phyloP scores from a whole-genome alignment of 1,140 invertebrate genomes.

The Drosophila funebris region DNA sequence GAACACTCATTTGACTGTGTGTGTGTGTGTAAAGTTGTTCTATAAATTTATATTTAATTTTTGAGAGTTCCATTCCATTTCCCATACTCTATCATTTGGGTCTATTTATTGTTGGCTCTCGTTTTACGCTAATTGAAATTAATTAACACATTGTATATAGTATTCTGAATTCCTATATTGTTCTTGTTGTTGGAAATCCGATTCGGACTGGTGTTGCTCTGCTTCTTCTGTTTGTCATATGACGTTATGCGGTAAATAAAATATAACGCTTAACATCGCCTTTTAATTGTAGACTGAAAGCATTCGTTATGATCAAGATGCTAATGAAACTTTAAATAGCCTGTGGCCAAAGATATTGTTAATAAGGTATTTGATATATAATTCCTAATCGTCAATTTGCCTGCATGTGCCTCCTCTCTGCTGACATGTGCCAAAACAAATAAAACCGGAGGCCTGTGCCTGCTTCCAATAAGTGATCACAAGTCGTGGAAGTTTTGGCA shows the following conservation, averaged over 20 bases:
- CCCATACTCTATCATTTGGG: background rate
- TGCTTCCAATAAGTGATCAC: background rate
- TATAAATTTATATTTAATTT: constrained; percentile 31
- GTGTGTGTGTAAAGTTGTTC: background rate
- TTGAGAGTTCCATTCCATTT: constrained; percentile 11
- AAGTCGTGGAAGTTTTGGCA: constrained; percentile 1
- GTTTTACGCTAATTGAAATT: constrained; percentile 75
- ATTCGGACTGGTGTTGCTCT: constrained; percentile 19
- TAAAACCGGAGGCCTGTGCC: background rate
- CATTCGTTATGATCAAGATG: constrained; percentile 43
- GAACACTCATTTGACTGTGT: background rate
- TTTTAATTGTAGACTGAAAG: constrained; percentile 55
- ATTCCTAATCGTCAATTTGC: constrained; percentile 4
- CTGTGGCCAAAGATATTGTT: constrained; percentile 13
- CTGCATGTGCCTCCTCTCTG: background rate
- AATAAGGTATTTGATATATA: too few relatives aligned
- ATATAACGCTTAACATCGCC: constrained; percentile 31
- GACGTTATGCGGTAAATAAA: constrained; percentile 41
- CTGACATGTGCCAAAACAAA: background rate
- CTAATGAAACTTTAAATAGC: constrained; percentile 61
- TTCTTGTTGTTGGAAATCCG: constrained; percentile 26
- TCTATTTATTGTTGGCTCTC: constrained; percentile 36
- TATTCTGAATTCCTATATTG: constrained; percentile 15
- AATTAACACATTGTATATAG: constrained; percentile 65
- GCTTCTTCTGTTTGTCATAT: constrained; percentile 61